phyloP scores from a whole-genome alignment of 1,140 invertebrate genomes.

The Trissolcus basalis region DNA sequence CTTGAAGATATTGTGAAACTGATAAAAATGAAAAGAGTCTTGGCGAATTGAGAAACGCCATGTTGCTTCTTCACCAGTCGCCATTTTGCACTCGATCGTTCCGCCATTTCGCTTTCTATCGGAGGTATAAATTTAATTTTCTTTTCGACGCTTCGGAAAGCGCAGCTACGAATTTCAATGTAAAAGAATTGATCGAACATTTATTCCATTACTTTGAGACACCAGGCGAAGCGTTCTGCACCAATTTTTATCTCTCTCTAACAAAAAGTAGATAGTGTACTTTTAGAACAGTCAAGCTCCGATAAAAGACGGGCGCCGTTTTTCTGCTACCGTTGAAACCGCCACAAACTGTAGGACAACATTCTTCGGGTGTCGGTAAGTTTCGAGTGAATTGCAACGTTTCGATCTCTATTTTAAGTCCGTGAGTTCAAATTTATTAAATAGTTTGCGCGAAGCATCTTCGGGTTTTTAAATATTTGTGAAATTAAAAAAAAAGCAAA shows the following conservation, averaged over 20 bases:
- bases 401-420: slow-evolving; percentile 15
- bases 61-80: too few species aligned
- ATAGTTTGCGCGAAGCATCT: too few species aligned
- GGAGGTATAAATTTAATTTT: slow-evolving; percentile 13
- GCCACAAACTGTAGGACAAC: slow-evolving; percentile 13
- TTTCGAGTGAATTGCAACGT: slow-evolving; percentile 16
- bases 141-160: background rate
- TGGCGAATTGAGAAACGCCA: too few species aligned
- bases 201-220: slow-evolving; percentile 9
- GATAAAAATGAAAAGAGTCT: too few species aligned
- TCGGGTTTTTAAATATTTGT: too few species aligned
- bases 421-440: too few species aligned
- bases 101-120: slow-evolving; percentile 9
- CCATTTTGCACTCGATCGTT: too few species aligned
- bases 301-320: slow-evolving; percentile 11
- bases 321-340: too few species aligned
- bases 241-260: too few species aligned
- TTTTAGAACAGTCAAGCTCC: slow-evolving; percentile 32
- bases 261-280: slow-evolving; percentile 4
- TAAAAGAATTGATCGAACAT: slow-evolving; percentile 17
- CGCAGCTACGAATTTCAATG: slow-evolving; percentile 1
- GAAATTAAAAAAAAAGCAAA: too few species aligned
- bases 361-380: slow-evolving; percentile 13
- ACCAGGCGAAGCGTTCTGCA: too few species aligned
- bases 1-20: too few species aligned